Conservation (phyloP, 2,113 vertebrate species). For the Neotoma lepida region DNA sequence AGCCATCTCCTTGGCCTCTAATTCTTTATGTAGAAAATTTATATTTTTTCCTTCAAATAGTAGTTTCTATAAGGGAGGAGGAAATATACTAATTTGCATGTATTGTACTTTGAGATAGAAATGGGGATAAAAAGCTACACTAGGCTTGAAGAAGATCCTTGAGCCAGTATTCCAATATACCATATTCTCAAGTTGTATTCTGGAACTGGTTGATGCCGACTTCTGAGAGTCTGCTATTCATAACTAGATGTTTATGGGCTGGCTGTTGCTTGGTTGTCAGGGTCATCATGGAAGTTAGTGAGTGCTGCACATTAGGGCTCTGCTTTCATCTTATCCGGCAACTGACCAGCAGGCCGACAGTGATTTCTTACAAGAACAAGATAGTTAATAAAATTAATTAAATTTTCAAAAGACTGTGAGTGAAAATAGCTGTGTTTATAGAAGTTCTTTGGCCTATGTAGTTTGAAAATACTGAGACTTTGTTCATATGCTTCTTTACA, state of each 20-base stretch:
- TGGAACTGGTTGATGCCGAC: accelerated
- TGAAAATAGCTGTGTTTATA: not conserved
- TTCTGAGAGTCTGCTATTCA: not conserved
- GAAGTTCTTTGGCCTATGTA: not conserved
- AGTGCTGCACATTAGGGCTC: no score
- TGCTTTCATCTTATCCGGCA: not conserved
- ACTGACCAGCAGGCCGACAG: not conserved
- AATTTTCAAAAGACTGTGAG: not conserved
- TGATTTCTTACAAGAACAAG: not conserved
- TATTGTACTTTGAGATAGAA: not conserved
- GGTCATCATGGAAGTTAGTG: not conserved
- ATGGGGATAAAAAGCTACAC: not conserved
- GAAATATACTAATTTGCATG: not conserved
- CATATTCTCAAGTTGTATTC: accelerated
- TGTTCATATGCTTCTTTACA: not conserved
- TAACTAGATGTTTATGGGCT: not conserved
- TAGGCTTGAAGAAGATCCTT: not conserved
- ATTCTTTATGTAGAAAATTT: not conserved
- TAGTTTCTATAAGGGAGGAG: not conserved
- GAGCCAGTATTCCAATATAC: not conserved
- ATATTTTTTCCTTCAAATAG: not conserved
- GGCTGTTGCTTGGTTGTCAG: not conserved
- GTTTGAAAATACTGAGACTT: not conserved
- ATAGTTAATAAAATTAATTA: not conserved
- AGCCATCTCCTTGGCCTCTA: not conserved